Evolutionary conservation across 2,113 vertebrate genomes (phyloP), one percentile per base, ranked within the genome.

Genomic region (Zosterops lateralis): DNA sequence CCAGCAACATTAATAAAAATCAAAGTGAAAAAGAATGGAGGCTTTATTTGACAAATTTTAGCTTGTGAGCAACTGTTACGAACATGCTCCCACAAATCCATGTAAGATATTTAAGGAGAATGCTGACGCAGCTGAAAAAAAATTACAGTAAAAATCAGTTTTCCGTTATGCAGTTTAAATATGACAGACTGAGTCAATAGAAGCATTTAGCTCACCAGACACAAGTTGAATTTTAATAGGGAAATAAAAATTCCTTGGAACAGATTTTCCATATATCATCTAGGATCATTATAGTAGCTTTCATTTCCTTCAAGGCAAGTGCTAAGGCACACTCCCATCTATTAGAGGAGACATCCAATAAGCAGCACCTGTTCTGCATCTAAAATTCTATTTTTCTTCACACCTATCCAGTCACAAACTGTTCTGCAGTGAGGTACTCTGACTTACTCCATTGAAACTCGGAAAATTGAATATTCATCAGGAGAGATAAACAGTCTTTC

Each of bases 161-260:
- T 96, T 71, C 54, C 71, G 81, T 96, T 95, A 56, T 89, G 73
- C 73, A 67, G 32, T 85, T 94, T 96, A 95, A 97, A 92, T 96
- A 92, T 93, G 78, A 92, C 65, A 92, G 89, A 89, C 67, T 19
- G 28, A 79, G 93, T 91, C 73, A 79, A 91, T 68, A 91, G 82
- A 94, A 91, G 64, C 64, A 83, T 74, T 93, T 90, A 88, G 42
- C 68, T 70, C 45, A 84, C 22, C 58, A 95, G 60, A 80, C n/a
- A 90, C 32, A 94, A 45, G 68, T 10, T 89, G 60, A 72, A 94
- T 82, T 86, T 95, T 84, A 96, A 95, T 66, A 94, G 31, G 78
- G 31, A 61, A 88, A 65, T 14, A 94, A 68, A 84, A 80, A 50
- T 95, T 92, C 51, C 75, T 85, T 76, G 53, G n/a, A 90, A 73